Percentiles rank a stretch among this genome's conserved stretches.
Conservation (phyloP, 2,797 vertebrate species). For the Graptemys geographica region DNA sequence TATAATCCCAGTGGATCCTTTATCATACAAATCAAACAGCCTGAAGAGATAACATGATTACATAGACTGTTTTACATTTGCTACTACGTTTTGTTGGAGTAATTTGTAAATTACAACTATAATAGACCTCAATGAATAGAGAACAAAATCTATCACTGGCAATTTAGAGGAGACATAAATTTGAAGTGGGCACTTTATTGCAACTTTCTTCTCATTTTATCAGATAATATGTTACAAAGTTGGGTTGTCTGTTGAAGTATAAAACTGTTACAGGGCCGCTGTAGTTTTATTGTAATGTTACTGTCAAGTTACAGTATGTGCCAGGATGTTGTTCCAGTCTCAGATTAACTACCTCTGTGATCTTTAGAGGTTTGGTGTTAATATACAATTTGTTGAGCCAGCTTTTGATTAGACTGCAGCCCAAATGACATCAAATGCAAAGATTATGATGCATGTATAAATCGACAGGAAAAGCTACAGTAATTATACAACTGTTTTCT, state of each 20-base stretch:
- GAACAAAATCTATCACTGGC: slow-evolving; percentile 31
- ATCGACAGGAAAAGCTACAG: not conserved
- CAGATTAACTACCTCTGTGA: not conserved
- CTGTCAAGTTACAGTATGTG: not conserved
- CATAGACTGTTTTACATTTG: slow-evolving; percentile 41
- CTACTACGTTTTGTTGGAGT: slow-evolving; percentile 40
- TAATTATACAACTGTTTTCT: not conserved
- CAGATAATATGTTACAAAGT: not conserved
- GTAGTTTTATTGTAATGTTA: not conserved
- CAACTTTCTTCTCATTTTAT: not conserved
- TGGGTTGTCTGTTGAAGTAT: not conserved
- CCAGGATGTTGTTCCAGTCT: not conserved
- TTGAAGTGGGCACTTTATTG: not conserved
- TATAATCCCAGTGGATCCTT: not conserved
- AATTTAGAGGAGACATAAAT: slow-evolving; percentile 28
- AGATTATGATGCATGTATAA: not conserved
- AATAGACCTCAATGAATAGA: slow-evolving; percentile 10
- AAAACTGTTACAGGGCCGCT: not conserved
- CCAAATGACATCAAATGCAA: not conserved
- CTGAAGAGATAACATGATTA: slow-evolving; percentile 54
- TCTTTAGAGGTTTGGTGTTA: not conserved
- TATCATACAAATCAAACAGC: slow-evolving; percentile 36
- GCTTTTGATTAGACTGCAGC: not conserved
- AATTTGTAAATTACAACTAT: slow-evolving; percentile 51
- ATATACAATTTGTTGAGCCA: not conserved